Evolutionary conservation across 30 jellyfish, hydroid and myxozoan genomes (phyloP).

Genomic region (Mastigias papua): DNA sequence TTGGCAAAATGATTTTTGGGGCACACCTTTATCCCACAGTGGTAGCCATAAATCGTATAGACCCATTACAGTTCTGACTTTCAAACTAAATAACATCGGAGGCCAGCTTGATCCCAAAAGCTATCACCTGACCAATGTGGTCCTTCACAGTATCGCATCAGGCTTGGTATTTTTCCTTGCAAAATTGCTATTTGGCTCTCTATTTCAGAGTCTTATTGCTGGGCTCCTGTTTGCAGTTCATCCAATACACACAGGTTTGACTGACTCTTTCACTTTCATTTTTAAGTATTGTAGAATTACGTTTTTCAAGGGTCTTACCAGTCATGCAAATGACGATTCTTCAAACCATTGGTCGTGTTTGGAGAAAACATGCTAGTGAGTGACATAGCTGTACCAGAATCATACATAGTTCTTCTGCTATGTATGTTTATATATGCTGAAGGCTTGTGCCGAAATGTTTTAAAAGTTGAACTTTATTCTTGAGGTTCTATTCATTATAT

Average conservation of each 20-base stretch:
- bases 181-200: neutral
- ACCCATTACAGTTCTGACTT: conserved; percentile 82
- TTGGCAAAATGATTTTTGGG: conserved; percentile 92
- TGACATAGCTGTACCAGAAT: too few relatives aligned
- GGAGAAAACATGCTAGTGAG: too few relatives aligned
- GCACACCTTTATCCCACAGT: conserved; percentile 92
- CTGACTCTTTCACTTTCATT: neutral
- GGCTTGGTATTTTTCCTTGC: conserved; percentile 73
- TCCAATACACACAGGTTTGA: conserved; percentile 93
- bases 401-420: too few relatives aligned
- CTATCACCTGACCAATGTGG: conserved; percentile 72
- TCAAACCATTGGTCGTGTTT: too few relatives aligned
- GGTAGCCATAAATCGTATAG: conserved; percentile 98
- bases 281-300: neutral
- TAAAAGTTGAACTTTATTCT: too few relatives aligned
- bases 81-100: conserved; percentile 74
- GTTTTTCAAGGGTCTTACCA: too few relatives aligned
- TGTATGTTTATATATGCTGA: too few relatives aligned
- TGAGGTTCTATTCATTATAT: too few relatives aligned
- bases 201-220: conserved; percentile 63
- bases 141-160: conserved; percentile 76
- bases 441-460: too few relatives aligned
- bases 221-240: conserved; percentile 91
- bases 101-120: conserved; percentile 88
- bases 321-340: too few relatives aligned